Percentiles rank a stretch among this genome's conserved stretches.
These are phyloP conservation scores for Drosophila tani DNA, from an alignment of 1,140 invertebrate genomes.

Conservation along the genomic window DNA sequence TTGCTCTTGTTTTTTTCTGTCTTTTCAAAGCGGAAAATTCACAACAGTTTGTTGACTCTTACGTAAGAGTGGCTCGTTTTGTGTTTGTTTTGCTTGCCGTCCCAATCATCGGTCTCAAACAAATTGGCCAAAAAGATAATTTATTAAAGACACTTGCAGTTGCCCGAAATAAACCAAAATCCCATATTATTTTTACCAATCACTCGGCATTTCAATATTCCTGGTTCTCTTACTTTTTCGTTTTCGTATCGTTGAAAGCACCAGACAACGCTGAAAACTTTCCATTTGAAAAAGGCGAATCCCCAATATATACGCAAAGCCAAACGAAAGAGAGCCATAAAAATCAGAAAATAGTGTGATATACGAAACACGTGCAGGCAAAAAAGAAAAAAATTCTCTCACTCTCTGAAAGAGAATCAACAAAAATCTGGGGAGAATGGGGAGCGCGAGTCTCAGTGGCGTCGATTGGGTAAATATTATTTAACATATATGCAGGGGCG, in stretches of 20 bases:
- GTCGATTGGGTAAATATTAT: slow-evolving; percentile 46
- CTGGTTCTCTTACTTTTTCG: slow-evolving; percentile 1
- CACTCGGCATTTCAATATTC: slow-evolving; percentile 17
- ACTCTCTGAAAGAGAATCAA: neutral
- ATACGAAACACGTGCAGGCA: slow-evolving; percentile 38
- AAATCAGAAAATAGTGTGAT: slow-evolving; percentile 46
- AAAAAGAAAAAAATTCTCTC: slow-evolving; percentile 18
- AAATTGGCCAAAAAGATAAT: slow-evolving; percentile 51
- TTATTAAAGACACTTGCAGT: slow-evolving; percentile 66
- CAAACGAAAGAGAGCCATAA: slow-evolving; percentile 39
- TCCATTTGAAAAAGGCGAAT: slow-evolving; percentile 64
- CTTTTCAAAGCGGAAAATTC: slow-evolving; percentile 35
- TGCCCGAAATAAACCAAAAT: slow-evolving; percentile 29
- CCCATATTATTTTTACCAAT: neutral
- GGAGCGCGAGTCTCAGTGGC: slow-evolving; percentile 27
- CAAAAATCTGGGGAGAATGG: slow-evolving; percentile 16
- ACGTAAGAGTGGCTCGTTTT: slow-evolving; percentile 52
- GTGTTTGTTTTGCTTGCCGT: slow-evolving; percentile 41
- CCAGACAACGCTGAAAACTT: slow-evolving; percentile 51
- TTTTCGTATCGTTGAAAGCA: slow-evolving; percentile 10
- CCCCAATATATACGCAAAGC: slow-evolving; percentile 26
- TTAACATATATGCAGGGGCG: slow-evolving; percentile 43
- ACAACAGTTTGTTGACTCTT: slow-evolving; percentile 77
- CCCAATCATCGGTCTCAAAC: slow-evolving; percentile 47
- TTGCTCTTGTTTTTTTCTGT: slow-evolving; percentile 28